phyloP scores from a whole-genome alignment of 2,888 invertebrate species.

The Thecocarcelia acutangulata region DNA sequence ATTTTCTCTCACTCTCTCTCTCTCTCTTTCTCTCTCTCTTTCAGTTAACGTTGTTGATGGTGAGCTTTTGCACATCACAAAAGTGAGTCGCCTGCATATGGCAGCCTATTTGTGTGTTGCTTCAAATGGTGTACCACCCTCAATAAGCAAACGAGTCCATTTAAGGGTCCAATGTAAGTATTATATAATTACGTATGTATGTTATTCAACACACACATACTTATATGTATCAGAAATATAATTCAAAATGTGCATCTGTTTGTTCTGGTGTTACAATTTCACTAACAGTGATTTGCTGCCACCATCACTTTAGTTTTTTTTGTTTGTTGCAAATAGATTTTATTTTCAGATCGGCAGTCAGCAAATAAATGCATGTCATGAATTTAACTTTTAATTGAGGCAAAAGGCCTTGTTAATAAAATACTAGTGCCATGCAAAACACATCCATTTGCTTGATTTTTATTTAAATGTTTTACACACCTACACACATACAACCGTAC shows the following conservation, averaged over 20 bases:
- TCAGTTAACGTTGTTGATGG: conserved; percentile 93
- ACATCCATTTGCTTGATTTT: background rate
- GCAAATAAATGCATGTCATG: conserved; percentile 40
- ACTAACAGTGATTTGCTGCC: conserved; percentile 40
- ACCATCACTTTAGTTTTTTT: conserved; percentile 3
- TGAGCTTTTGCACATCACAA: conserved; percentile 91
- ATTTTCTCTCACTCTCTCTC: background rate
- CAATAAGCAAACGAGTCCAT: conserved; percentile 92
- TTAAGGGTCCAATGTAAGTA: conserved; percentile 92
- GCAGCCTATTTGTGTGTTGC: conserved; percentile 96
- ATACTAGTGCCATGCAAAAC: conserved; percentile 7
- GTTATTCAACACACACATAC: background rate
- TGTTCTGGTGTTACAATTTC: conserved; percentile 9
- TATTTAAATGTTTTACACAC: background rate
- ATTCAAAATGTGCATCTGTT: background rate
- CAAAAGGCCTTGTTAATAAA: conserved; percentile 17
- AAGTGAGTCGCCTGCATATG: conserved; percentile 95
- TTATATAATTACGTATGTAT: conserved; percentile 24
- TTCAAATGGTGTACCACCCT: conserved; percentile 95
- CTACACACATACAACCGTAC: too few relatives aligned
- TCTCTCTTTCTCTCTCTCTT: conserved; percentile 23
- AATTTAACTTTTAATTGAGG: conserved; percentile 20
- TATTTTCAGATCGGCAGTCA: background rate
- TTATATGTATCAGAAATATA: background rate
- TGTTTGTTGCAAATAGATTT: background rate